Percentiles rank a stretch among this genome's conserved stretches.
Evolutionary conservation across 1,140 invertebrate species (phyloP).

Genomic region (Plodia interpunctella): DNA sequence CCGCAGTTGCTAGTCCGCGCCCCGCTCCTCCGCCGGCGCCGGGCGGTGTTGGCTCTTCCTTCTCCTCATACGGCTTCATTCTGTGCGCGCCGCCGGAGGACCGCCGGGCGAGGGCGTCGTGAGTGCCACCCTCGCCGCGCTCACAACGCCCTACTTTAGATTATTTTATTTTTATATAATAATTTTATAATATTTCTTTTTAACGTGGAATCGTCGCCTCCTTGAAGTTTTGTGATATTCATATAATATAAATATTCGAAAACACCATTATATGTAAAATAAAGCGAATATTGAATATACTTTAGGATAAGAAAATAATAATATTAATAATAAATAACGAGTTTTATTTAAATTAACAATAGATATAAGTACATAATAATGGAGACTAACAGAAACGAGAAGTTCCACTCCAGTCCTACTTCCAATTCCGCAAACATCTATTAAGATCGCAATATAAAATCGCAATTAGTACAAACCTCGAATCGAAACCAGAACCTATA

Average conservation of each 20-base stretch:
- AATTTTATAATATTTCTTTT: slow-evolving; percentile 43
- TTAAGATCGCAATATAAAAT: no score
- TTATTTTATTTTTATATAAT: slow-evolving; percentile 37
- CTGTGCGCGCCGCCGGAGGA: slow-evolving; percentile 68
- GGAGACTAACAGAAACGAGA: no score
- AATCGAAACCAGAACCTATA: no score
- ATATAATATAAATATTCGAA: slow-evolving; percentile 67
- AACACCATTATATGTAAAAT: slow-evolving; percentile 66
- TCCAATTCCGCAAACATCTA: no score
- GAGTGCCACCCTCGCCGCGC: slow-evolving; percentile 60
- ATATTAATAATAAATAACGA: slow-evolving; percentile 47
- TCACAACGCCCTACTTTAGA: slow-evolving; percentile 46
- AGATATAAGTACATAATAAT: not conserved
- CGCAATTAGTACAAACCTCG: no score
- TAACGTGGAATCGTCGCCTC: slow-evolving; percentile 62
- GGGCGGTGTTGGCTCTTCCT: slow-evolving; percentile 70
- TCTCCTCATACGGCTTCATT: slow-evolving; percentile 50
- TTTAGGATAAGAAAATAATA: slow-evolving; percentile 52
- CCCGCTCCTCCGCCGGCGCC: slow-evolving; percentile 76
- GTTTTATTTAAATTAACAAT: slow-evolving; percentile 17
- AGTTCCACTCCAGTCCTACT: no score
- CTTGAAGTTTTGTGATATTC: slow-evolving; percentile 75
- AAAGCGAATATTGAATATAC: slow-evolving; percentile 54
- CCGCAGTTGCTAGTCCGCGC: slow-evolving; percentile 80
- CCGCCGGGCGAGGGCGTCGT: slow-evolving; percentile 61